Base-by-base conservation (phyloP, 1,140 invertebrate genomes). In the Chironomus striatipennis region DNA sequence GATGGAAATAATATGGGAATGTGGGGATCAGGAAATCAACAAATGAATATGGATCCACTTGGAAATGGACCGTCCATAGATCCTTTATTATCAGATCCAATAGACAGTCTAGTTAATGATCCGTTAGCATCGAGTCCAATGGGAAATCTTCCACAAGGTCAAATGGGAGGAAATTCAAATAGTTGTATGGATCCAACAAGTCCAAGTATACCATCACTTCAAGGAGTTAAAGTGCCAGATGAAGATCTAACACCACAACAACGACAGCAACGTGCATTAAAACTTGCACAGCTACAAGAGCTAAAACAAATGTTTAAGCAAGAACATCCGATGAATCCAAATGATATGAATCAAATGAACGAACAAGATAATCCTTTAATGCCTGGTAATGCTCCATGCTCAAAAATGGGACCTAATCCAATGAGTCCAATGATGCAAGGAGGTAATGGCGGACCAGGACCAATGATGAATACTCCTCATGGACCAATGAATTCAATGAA, bases 221-320 rank as follows among this genome's bases (percentile, higher is more conserved):
- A 88, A 85, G 91, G 91, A 79, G 92, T 94, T 10, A 95, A 96
- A 87, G 91, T 96, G 78, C 95, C 95, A 75, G 95, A 98, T 85
- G 96, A 98, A 85, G 96, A 98, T 84, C 85, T 98, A 76, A 99
- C 96, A 74, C 95, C 96, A 24, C 94, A 98, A 83, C 96, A 99
- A 83, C 87, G 94, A 74, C 93, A 96, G 75, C 94, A 96, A 79
- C 86, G 96, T 74, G 95, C 97, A 83, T 93, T 95, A 81, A 92
- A 96, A 78, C 85, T 98, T 24, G 95, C 95, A 6, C 95, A 91
- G 57, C 87, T 98, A 75, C 87, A 93, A 74, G 96, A 96, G 85
- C 94, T 98, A 88, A 92, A 96, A 77, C 91, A 95, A 80, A 90
- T 97, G 84, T 84, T 98, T 42, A 95, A 97, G 84, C 93, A 92